Conservation (phyloP, 2,797 vertebrate species). For the Oreortyx pictus region DNA sequence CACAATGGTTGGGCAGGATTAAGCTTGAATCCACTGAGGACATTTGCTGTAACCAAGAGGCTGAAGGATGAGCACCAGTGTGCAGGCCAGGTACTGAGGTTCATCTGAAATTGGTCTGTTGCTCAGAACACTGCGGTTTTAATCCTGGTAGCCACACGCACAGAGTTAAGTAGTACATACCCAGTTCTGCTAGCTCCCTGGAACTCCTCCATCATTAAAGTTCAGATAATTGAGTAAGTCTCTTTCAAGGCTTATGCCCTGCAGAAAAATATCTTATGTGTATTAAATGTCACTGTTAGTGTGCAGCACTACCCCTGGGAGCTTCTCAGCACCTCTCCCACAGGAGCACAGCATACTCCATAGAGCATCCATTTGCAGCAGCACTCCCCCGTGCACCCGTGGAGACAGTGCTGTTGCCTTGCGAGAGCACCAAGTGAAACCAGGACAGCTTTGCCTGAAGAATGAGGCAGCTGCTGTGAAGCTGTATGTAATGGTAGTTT, state of each 20-base stretch:
- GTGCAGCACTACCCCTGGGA: not conserved
- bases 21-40: not conserved
- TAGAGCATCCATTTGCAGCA: accelerated
- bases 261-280: accelerated
- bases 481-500: not conserved
- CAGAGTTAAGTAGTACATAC: accelerated
- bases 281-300: not conserved
- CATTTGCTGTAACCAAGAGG: accelerated
- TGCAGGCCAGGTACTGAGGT: accelerated
- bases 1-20: not conserved
- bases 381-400: accelerated
- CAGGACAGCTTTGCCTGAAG: not conserved
- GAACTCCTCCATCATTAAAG: no score
- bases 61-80: not conserved
- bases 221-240: not conserved
- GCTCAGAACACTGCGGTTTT: no score
- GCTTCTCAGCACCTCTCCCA: not conserved
- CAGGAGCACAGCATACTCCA: accelerated
- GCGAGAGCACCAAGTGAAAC: not conserved
- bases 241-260: no score
- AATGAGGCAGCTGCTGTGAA: not conserved
- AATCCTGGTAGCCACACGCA: accelerated
- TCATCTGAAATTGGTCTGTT: not conserved
- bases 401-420: not conserved
- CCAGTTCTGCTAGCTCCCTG: not conserved